Conservation (phyloP, 2,113 vertebrate species). For the Chaetodon auriga region DNA sequence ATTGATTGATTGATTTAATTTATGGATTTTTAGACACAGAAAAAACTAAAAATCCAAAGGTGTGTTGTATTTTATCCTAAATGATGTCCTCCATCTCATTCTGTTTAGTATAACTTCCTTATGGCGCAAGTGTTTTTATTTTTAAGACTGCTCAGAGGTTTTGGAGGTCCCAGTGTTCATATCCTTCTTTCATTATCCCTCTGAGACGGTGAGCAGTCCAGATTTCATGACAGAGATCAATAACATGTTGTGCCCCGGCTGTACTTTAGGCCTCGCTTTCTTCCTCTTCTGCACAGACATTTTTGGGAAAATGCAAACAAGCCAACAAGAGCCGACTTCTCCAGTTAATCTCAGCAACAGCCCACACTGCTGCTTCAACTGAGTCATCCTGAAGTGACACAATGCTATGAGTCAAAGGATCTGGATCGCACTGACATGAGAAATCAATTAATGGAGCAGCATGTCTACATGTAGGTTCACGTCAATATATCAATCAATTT, state of each 20-base stretch:
- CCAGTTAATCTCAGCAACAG: background rate
- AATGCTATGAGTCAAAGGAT: background rate
- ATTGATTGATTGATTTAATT: background rate
- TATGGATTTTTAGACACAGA: too few relatives aligned
- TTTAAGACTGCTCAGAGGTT: background rate
- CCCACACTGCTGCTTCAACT: background rate
- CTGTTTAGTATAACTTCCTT: background rate
- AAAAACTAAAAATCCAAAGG: too few relatives aligned
- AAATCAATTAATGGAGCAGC: background rate
- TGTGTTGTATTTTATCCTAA: background rate
- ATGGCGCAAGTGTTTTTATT: background rate
- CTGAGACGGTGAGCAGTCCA: background rate
- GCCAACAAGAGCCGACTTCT: background rate
- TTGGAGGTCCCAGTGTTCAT: constrained; percentile 9
- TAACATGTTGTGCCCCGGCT: background rate
- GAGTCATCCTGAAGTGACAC: background rate
- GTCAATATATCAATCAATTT: background rate
- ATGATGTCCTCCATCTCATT: constrained; percentile 4
- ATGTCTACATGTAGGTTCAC: background rate
- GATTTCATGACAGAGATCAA: background rate
- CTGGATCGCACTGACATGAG: background rate
- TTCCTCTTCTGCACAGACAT: background rate
- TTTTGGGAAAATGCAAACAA: background rate
- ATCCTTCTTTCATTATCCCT: constrained; percentile 12
- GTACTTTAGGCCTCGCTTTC: background rate